Percentiles rank a stretch among this genome's conserved stretches.
Conservation (phyloP, 2,113 vertebrate species). For the Ailurus styani region DNA sequence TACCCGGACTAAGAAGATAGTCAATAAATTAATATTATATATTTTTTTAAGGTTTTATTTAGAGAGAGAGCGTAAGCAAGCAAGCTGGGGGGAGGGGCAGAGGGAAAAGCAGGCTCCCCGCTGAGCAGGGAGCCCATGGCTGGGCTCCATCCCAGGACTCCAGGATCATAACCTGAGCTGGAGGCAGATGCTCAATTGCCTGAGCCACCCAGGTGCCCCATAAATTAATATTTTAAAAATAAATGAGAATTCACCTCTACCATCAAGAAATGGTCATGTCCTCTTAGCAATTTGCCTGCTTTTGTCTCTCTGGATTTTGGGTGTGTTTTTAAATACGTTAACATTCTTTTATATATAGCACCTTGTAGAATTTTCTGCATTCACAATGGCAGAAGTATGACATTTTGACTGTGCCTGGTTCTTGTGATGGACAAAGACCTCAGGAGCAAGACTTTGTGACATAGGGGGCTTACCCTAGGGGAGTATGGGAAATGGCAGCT, state of each 20-base stretch:
- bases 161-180: too few relatives aligned
- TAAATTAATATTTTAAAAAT: neutral
- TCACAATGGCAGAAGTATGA: neutral
- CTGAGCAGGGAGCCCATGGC: too few relatives aligned
- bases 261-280: neutral
- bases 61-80: too few relatives aligned
- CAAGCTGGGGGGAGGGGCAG: too few relatives aligned
- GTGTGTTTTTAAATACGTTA: neutral
- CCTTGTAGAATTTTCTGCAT: neutral
- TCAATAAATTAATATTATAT: neutral
- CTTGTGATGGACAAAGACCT: neutral
- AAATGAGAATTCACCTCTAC: neutral
- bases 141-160: too few relatives aligned
- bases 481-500: slow-evolving; percentile 40
- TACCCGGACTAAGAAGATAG: neutral
- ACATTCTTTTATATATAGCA: neutral
- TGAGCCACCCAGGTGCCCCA: too few relatives aligned
- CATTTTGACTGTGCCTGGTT: neutral
- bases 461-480: neutral
- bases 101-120: too few relatives aligned
- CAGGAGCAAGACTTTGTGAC: neutral
- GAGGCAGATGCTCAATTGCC: too few relatives aligned
- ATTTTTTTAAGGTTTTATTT: too few relatives aligned
- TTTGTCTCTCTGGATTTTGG: neutral
- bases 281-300: neutral